Evolutionary conservation across 2,113 vertebrate genomes (phyloP), one percentile per base, ranked within the genome.

Genomic region (Ondatra zibethicus): DNA sequence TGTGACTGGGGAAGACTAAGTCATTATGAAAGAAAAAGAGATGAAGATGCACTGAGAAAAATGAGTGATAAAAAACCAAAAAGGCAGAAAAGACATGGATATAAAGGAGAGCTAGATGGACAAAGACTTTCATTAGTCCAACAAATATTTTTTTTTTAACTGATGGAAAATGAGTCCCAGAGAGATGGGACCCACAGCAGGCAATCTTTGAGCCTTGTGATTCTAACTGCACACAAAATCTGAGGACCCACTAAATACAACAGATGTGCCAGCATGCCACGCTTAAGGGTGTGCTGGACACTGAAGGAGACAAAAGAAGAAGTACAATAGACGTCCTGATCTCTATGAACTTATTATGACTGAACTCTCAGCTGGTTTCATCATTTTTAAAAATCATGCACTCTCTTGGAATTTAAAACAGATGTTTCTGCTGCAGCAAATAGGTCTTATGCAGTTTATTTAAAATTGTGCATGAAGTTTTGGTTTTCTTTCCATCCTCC

Each of bases 301-400:
- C 7, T 76, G 85, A 88, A 58, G 10, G 14, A 81, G 19, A 73
- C 27, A 91, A 94, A 93, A 58, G 31, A 36, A 91, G 63, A 19
- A 88, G 66, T 52, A 75, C 92, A 92, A 66, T 70, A 82, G 77
- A 94, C 21, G 66, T 47, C 29, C 6, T 82, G 55, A 25, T 17
- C 47, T 92, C 45, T 88, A 78, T 90, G 9, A 19, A 90, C 19
- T 77, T 95, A 85, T 19, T 92, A 50, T 27, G 33, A 92, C 39
- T 88, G 47, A 94, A 91, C 36, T 77, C 78, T 88, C 21, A 63
- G 13, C 16, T 91, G 58, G 45, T 68, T 93, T 91, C 9, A 70
- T 58, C 82, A 68, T 90, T 95, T n/a, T 78, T 92, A 90, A 91
- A 91, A 86, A 85, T 93, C 73, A 92, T 87, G 33, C 78, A 88